A percentile compares a stretch with the other conserved stretches of the same genome.
Conservation (phyloP, 2,797 vertebrate genomes). For the Odontamblyopus rebecca region DNA sequence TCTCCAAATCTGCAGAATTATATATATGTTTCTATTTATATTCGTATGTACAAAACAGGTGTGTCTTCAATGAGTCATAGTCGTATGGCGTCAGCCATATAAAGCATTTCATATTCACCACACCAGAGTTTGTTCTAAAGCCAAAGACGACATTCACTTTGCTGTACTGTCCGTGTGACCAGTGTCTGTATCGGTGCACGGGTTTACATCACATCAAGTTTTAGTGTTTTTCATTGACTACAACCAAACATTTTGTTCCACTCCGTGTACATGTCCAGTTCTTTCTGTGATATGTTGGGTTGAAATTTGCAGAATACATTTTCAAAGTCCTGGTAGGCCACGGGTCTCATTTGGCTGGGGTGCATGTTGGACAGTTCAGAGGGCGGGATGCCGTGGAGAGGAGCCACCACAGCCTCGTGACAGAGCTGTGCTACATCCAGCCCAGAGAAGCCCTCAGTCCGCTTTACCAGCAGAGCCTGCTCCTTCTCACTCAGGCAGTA, state of each 20-base stretch:
- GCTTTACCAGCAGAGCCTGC: slow-evolving; percentile 95
- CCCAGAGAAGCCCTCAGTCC: slow-evolving; percentile 98
- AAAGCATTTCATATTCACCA: slow-evolving; percentile 80
- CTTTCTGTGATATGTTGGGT: slow-evolving; percentile 99
- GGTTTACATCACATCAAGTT: slow-evolving; percentile 64
- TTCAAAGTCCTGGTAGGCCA: slow-evolving; percentile 99
- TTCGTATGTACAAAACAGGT: slow-evolving; percentile 80
- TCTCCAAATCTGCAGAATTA: slow-evolving; percentile 97
- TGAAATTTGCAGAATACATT: slow-evolving; percentile 99
- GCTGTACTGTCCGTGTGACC: slow-evolving; percentile 74
- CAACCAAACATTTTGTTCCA: slow-evolving; percentile 99
- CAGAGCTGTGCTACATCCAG: slow-evolving; percentile 94
- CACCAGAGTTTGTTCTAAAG: slow-evolving; percentile 83
- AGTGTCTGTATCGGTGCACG: slow-evolving; percentile 72
- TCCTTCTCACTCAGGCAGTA: slow-evolving; percentile 99
- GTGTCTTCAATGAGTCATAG: slow-evolving; percentile 81
- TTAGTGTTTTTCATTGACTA: slow-evolving; percentile 86
- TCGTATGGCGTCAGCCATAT: slow-evolving; percentile 81
- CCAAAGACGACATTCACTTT: slow-evolving; percentile 78
- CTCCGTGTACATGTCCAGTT: slow-evolving; percentile 97
- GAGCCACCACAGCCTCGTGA: slow-evolving; percentile 93
- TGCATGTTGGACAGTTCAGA: slow-evolving; percentile 93
- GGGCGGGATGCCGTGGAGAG: slow-evolving; percentile 90
- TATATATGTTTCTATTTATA: slow-evolving; percentile 76
- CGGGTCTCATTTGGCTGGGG: slow-evolving; percentile 92